Conservation (phyloP, 2,888 invertebrate genomes). For the Mechanitis messenoides region DNA sequence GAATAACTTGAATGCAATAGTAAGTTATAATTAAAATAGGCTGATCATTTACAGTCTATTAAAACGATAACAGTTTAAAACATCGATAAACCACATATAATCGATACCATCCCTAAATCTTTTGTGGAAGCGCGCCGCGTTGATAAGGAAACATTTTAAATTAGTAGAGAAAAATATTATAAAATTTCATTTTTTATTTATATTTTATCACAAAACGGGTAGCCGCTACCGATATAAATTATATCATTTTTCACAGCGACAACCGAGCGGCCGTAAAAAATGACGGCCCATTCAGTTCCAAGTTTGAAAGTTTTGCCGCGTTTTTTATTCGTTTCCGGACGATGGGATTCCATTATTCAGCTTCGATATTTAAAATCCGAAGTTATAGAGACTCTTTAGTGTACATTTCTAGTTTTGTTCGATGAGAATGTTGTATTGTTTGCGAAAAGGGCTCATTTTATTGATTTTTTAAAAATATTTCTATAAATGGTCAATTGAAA, state of each 20-base stretch:
- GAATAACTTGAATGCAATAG: no score
- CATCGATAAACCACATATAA: constrained; percentile 20
- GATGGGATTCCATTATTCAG: constrained; percentile 63
- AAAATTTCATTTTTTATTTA: constrained; percentile 71
- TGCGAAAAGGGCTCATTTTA: no score
- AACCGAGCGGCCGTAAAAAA: constrained; percentile 75
- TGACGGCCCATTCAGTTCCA: constrained; percentile 70
- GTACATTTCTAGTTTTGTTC: constrained; percentile 14
- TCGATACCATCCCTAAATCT: constrained; percentile 48
- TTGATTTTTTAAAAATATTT: no score
- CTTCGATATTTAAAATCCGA: constrained; percentile 33
- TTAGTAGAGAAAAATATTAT: constrained; percentile 71
- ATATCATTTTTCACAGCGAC: constrained; percentile 76
- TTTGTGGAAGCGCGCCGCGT: constrained; percentile 71
- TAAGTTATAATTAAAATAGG: not conserved
- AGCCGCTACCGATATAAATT: constrained; percentile 75
- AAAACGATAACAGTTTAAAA: not conserved
- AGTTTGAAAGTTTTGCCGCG: constrained; percentile 74
- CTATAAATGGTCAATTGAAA: no score
- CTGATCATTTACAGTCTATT: not conserved
- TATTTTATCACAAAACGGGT: constrained; percentile 75
- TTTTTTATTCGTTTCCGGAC: constrained; percentile 74
- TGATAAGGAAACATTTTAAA: constrained; percentile 77
- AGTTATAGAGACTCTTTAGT: constrained; percentile 15
- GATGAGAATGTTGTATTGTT: no score